Evolutionary conservation across 1,140 invertebrate genomes (phyloP).

Genomic region (Euborellia annulipes): DNA sequence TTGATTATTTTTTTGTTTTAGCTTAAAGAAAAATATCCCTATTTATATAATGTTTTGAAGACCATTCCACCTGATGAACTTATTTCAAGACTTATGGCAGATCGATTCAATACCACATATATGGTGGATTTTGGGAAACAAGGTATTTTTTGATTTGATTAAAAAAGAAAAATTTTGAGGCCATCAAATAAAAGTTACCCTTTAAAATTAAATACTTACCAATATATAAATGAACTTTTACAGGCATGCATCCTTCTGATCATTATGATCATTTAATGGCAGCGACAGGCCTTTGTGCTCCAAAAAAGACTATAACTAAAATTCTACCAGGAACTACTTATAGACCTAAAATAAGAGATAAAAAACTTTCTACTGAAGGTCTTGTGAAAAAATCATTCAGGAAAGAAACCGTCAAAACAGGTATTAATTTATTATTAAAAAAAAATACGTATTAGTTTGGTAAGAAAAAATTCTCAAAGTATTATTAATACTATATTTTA

Average conservation of each 20-base stretch:
- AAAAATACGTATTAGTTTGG: too few species aligned
- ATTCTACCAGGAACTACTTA: constrained; percentile 32
- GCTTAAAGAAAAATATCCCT: constrained; percentile 39
- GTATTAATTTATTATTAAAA: too few species aligned
- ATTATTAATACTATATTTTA: too few species aligned
- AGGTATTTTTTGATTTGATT: too few species aligned
- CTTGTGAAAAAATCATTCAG: constrained; percentile 1
- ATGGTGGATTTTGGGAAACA: constrained; percentile 36
- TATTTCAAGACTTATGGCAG: constrained; percentile 33
- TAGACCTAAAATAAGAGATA: constrained; percentile 29
- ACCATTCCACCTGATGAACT: constrained; percentile 33
- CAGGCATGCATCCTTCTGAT: constrained; percentile 30
- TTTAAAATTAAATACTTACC: not conserved
- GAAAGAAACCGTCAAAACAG: too few species aligned
- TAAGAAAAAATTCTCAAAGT: too few species aligned
- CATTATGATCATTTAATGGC: constrained; percentile 34
- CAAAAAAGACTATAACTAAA: constrained; percentile 32
- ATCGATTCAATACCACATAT: constrained; percentile 39
- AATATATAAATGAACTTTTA: constrained; percentile 12
- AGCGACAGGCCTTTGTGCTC: constrained; percentile 29
- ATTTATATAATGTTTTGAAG: constrained; percentile 37
- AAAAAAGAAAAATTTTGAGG: too few species aligned
- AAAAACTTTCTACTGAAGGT: constrained; percentile 7
- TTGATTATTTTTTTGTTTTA: constrained; percentile 12
- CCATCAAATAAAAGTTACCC: too few species aligned